Base-by-base conservation (phyloP, 2,113 vertebrate species). In the Menura novaehollandiae region DNA sequence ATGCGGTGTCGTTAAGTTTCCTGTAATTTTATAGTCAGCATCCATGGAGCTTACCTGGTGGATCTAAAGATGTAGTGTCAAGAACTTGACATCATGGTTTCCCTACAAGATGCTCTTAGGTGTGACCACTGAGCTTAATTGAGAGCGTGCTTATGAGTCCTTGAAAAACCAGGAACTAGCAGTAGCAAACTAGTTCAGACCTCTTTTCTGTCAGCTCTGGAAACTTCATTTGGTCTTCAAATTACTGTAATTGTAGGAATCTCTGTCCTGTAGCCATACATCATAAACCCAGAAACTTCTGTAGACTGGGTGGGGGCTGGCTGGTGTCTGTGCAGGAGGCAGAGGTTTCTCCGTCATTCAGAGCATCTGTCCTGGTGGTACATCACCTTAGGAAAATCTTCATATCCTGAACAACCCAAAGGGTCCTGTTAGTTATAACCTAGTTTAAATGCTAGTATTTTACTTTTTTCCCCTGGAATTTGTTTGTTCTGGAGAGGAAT, bases 271-370 rank as follows among this genome's bases (percentile, higher is more conserved):
- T 51, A 77, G 43, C 41, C 2, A 9, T 12, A 39, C 19, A 10
- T 22, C 24, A 37, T 44, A 76, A 89, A 73, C 12, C 9, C 47
- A 73, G 90, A 60, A 93, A 15, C 22, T 37, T 28, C 0, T 11
- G 7, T 41, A 0, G 1, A 1, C 2, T 69, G 37, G 22, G 8
- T 6, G 9, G 43, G 28, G 9, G 12, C 11, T 7, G 39, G 33
- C 28, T 32, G 1, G 3, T 53, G 53, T 15, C 56, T 37, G 32
- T 32, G 52, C 13, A 12, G 23, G 28, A 12, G 53, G 60, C 47
- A 43, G 53, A 46, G 68, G 9, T 69, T 93, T 74, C 79, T 89
- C 60, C 39, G 51, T 44, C 37, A 43, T 56, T 71, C 33, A 83
- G 32, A 73, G 19, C 51, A 30, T 30, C 27, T 41, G 8, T 62